Percentiles rank a stretch among this genome's conserved stretches.
phyloP scores from a whole-genome alignment of 2,113 vertebrate genomes.

The Pelodiscus sinensis region DNA sequence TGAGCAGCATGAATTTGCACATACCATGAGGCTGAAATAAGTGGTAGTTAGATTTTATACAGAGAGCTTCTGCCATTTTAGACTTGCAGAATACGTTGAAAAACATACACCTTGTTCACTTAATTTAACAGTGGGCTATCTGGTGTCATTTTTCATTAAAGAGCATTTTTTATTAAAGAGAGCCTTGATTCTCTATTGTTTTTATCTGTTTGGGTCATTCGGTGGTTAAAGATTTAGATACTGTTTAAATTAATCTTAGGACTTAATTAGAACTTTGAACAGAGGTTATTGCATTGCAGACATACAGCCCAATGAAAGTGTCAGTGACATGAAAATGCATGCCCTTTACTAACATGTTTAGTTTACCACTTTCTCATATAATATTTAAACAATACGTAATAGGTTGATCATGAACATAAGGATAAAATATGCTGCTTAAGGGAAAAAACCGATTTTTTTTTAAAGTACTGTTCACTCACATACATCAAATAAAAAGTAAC shows the following conservation, averaged over 20 bases:
- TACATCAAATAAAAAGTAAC: slow-evolving; percentile 30
- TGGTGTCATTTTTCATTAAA: neutral
- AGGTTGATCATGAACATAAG: neutral
- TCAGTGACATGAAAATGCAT: slow-evolving; percentile 63
- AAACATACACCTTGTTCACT: slow-evolving; percentile 24
- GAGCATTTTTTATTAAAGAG: slow-evolving; percentile 21
- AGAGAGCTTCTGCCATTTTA: slow-evolving; percentile 79
- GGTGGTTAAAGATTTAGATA: slow-evolving; percentile 65
- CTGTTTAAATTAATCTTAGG: slow-evolving; percentile 46
- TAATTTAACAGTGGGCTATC: slow-evolving; percentile 39
- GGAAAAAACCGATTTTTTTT: neutral
- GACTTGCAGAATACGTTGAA: slow-evolving; percentile 48
- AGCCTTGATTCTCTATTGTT: slow-evolving; percentile 61
- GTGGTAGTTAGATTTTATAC: slow-evolving; percentile 72
- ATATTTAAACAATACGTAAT: slow-evolving; percentile 29
- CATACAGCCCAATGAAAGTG: slow-evolving; percentile 61
- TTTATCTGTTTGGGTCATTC: slow-evolving; percentile 54
- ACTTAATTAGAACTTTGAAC: slow-evolving; percentile 56
- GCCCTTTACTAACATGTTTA: slow-evolving; percentile 61
- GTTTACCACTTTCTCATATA: slow-evolving; percentile 44
- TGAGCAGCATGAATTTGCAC: slow-evolving; percentile 82
- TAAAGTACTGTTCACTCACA: slow-evolving; percentile 17
- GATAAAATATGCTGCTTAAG: slow-evolving; percentile 42
- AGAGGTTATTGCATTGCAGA: slow-evolving; percentile 67
- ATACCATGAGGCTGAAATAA: slow-evolving; percentile 78